Evolutionary conservation across 2,888 invertebrate species (phyloP), one percentile per base, ranked within the genome.

Genomic region (Ethmia dodecea): DNA sequence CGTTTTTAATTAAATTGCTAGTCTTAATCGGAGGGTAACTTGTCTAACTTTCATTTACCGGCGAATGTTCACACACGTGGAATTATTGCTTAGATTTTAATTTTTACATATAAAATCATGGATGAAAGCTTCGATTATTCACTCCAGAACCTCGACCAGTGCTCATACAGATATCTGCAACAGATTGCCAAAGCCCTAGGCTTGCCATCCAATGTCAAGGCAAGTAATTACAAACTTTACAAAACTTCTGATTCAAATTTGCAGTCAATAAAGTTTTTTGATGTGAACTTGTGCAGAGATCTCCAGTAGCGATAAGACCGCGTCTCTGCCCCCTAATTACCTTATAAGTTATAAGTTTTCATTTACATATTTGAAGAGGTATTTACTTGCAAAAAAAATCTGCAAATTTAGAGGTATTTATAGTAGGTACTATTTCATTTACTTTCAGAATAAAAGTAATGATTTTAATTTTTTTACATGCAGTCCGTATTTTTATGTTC

Each of bases 131-230:
- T 37, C 35, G 49, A 48, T 30, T 58, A 42, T 41, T 50, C 52
- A 8, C 32, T 39, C 29, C 42, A 38, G 12, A 49, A 47, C 14
- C 49, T 81, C 15, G 49, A 74, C 51, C 36, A 42, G 14, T 58
- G 54, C 33, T 47, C 64, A 0, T 84, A 84, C 40, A 65, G 81
- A 38, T 44, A 55, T 45, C 49, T 84, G 33, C 84, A 84, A 43
- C 57, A 71, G 38, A 40, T 68, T 15, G 75, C 83, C 0, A 84
- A 84, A 42, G 48, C 60, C 9, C 43, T 80, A 52, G 13, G 37
- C 2, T 48, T 84, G 31, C 84, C 84, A 5, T 77, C 71, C 2
- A 84, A 81, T 47, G 71, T 78, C 10, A 84, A 84, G 62, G 79
- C 67, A 56, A 57, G 53, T 42, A 33, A 20, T 14, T 10, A 12